Percentiles rank a stretch among this genome's conserved stretches.
Conservation (phyloP, 2,797 vertebrate genomes). For the Pangasius sanitwongsei region DNA sequence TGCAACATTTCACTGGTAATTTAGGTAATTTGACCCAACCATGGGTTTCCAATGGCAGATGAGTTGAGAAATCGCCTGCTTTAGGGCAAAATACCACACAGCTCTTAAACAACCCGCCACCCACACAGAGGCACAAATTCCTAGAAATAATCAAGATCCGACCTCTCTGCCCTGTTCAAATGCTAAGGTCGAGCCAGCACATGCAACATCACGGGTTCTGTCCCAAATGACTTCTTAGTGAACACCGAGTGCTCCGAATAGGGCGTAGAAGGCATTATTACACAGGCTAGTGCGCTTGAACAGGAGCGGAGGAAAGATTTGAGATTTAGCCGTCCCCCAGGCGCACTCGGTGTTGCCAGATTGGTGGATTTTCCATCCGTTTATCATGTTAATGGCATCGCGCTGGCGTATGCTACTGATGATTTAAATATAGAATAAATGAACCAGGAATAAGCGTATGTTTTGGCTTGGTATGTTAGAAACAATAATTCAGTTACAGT, state of each 20-base stretch:
- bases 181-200: not conserved
- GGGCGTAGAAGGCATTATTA: not conserved
- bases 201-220: not conserved
- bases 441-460: not conserved
- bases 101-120: too few species aligned
- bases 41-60: too few species aligned
- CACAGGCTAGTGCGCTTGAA: not conserved
- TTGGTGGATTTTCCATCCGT: not conserved
- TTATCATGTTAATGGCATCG: not conserved
- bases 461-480: not conserved
- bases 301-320: not conserved
- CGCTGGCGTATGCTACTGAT: too few species aligned
- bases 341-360: not conserved
- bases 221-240: not conserved
- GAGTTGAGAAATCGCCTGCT: not conserved
- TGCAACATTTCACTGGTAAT: not conserved
- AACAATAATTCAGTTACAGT: not conserved
- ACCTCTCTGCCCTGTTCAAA: not conserved
- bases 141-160: not conserved
- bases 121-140: not conserved
- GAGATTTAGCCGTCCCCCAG: not conserved
- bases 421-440: too few species aligned
- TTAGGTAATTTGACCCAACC: not conserved
- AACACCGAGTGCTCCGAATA: not conserved
- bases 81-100: not conserved